Percentiles rank a stretch among this genome's conserved stretches.
Evolutionary conservation across 2,797 vertebrate species (phyloP).

Genomic region (Arrhamphus sclerolepis): DNA sequence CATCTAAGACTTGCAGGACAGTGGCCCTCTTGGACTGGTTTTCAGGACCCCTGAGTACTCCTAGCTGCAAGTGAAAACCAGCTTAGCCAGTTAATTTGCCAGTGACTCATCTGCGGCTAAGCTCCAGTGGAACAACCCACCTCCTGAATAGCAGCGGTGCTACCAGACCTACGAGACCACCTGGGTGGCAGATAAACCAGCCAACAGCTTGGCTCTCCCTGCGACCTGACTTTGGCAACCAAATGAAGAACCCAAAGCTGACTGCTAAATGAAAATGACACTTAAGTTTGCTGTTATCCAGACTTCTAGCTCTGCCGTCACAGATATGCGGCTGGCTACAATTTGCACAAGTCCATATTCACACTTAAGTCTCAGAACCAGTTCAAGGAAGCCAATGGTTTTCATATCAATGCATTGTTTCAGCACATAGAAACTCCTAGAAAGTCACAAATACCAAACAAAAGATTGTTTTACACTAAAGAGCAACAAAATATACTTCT

Average conservation of each 20-base stretch:
- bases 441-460: no score
- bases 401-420: no score
- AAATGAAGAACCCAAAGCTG: constrained; percentile 47
- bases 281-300: constrained; percentile 28
- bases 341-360: no score
- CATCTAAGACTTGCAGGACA: no score
- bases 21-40: no score
- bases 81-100: constrained; percentile 26
- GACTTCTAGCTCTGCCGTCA: constrained; percentile 35
- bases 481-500: no score
- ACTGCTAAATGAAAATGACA: constrained; percentile 55
- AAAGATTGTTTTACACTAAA: no score
- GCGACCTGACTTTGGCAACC: constrained; percentile 49
- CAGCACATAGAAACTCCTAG: no score
- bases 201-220: constrained; percentile 55
- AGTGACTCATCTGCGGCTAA: constrained; percentile 30
- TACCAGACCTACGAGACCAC: constrained; percentile 56
- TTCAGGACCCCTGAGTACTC: no score
- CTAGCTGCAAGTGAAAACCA: constrained; percentile 36
- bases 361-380: no score
- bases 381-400: no score
- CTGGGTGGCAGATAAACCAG: constrained; percentile 48
- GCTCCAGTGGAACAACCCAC: constrained; percentile 54
- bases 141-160: constrained; percentile 54
- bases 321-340: constrained; percentile 51